Conservation (phyloP, 2,113 vertebrate species). For the Paedocypris sp. region DNA sequence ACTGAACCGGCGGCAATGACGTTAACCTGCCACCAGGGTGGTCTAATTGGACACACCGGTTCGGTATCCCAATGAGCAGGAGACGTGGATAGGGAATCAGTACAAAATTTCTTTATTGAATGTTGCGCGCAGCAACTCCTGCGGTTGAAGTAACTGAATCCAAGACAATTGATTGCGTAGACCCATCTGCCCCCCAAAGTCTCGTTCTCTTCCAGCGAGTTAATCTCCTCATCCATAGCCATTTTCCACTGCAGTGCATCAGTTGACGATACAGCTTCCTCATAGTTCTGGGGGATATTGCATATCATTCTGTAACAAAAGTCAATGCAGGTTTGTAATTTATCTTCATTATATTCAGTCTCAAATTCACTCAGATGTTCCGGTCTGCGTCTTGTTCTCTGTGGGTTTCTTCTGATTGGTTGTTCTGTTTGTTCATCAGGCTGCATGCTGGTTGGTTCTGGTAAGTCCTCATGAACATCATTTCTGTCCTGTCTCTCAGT, state of each 20-base stretch:
- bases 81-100: no score
- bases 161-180: not conserved
- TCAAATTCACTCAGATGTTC: conserved; percentile 17
- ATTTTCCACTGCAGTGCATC: conserved; percentile 6
- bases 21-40: no score
- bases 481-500: not conserved
- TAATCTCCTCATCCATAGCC: conserved; percentile 24
- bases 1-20: no score
- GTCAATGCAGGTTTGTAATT: conserved; percentile 2
- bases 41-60: no score
- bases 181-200: conserved; percentile 24
- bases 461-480: not conserved
- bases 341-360: not conserved
- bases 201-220: conserved; percentile 9
- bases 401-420: not conserved
- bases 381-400: not conserved
- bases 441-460: no score
- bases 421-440: conserved; percentile 10
- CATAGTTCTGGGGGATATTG: not conserved
- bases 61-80: no score
- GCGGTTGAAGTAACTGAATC: no score
- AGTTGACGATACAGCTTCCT: conserved; percentile 13
- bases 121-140: no score
- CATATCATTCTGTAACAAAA: conserved; percentile 21
- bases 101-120: no score